phyloP scores from a whole-genome alignment of 2,113 vertebrate species.

The Philantomba maxwellii region DNA sequence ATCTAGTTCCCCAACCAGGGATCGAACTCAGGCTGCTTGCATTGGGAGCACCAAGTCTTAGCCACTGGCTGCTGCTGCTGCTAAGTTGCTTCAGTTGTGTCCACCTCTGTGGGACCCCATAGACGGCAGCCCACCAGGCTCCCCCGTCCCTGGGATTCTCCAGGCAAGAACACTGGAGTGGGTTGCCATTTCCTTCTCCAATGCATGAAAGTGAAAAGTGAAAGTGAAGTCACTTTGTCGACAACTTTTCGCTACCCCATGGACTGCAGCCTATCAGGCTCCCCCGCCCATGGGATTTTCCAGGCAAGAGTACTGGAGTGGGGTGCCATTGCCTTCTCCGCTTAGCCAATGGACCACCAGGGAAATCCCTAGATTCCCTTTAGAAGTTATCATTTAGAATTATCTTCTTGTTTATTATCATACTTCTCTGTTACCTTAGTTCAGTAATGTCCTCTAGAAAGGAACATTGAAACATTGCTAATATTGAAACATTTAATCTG shows the following conservation, averaged over 20 bases:
- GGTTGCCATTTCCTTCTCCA: not conserved
- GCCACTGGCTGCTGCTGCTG: not conserved
- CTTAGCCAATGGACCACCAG: not conserved
- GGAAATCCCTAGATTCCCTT: not conserved
- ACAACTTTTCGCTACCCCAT: fast-evolving
- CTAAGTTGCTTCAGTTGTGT: not conserved
- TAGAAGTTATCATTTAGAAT: not conserved
- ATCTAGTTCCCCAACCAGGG: not conserved
- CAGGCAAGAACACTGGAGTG: not conserved
- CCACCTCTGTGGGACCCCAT: not conserved
- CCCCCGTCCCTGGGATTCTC: not conserved
- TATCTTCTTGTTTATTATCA: not conserved
- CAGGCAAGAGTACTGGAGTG: not conserved
- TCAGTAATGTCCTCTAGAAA: not conserved
- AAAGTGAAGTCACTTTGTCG: too few species aligned
- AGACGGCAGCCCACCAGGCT: not conserved
- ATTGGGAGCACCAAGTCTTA: not conserved
- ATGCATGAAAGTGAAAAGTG: too few species aligned
- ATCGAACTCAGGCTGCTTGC: not conserved
- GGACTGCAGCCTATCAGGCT: too few species aligned
- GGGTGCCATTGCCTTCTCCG: not conserved
- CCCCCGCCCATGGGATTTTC: not conserved
- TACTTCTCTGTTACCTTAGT: not conserved
- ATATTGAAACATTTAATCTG: not conserved
- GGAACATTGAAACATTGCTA: not conserved